Conservation (phyloP, 2,113 vertebrate genomes). For the Pseudolaguvia tuberculata region DNA sequence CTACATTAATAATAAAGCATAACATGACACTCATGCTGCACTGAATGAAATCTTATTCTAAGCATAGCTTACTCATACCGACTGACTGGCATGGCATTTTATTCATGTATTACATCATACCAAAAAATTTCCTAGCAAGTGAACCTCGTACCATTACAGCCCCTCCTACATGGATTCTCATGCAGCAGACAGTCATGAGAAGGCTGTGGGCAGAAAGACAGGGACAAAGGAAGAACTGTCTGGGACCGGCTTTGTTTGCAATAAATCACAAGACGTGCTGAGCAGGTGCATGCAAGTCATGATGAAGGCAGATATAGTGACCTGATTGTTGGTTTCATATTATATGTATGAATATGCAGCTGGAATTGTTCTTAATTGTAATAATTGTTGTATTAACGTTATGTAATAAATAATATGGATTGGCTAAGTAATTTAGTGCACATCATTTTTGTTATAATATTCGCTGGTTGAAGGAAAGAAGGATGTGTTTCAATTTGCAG, state of each 20-base stretch:
- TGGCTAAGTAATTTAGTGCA: background rate
- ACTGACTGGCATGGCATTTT: background rate
- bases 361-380: background rate
- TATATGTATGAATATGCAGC: background rate
- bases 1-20: background rate
- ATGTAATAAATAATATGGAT: background rate
- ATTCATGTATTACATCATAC: background rate
- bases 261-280: conserved; percentile 25
- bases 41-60: conserved; percentile 3
- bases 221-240: conserved; percentile 17
- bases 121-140: background rate
- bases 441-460: background rate
- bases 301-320: background rate
- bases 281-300: conserved; percentile 36
- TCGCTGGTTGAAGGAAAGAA: conserved; percentile 32
- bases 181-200: conserved; percentile 11
- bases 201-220: background rate
- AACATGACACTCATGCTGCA: background rate
- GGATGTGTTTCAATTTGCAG: conserved; percentile 47
- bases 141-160: background rate
- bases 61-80: background rate
- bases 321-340: background rate
- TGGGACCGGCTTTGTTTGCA: conserved; percentile 43
- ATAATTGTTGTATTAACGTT: background rate
- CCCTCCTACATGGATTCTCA: conserved; percentile 7